These are phyloP conservation scores for Natrix natrix DNA, from an alignment of 2,797 vertebrate genomes.

Conservation along the genomic window DNA sequence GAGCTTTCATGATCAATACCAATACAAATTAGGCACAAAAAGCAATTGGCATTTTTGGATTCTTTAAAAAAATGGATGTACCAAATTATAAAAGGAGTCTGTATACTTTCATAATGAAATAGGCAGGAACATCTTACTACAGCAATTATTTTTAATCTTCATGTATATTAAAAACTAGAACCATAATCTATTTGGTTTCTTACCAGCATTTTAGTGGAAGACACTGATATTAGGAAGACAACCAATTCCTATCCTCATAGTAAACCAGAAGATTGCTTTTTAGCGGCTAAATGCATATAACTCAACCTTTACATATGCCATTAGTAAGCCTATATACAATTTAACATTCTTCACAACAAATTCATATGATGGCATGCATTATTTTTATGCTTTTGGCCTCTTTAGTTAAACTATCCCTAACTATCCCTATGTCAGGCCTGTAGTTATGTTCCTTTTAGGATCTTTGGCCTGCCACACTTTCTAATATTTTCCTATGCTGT, in stretches of 20 bases:
- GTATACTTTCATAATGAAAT: conserved; percentile 27
- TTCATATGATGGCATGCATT: conserved; percentile 16
- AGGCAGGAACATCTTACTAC: neutral
- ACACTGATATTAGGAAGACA: conserved; percentile 19
- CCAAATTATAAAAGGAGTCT: conserved; percentile 43
- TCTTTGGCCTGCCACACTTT: no score
- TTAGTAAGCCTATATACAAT: neutral
- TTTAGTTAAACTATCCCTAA: neutral
- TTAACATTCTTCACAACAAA: neutral
- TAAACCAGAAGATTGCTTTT: conserved; percentile 24
- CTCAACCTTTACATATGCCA: neutral
- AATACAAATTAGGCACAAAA: neutral
- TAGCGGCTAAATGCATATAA: conserved; percentile 33
- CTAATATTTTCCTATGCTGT: no score
- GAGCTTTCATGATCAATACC: neutral
- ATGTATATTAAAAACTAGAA: neutral
- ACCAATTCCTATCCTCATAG: conserved; percentile 18
- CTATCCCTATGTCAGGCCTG: no score
- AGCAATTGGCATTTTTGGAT: neutral
- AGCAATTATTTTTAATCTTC: neutral
- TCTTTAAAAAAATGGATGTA: conserved; percentile 32
- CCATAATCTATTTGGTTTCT: neutral
- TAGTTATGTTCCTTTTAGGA: no score
- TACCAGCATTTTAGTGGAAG: conserved; percentile 20
- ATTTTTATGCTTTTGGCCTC: neutral